Percentiles rank a stretch among this genome's conserved stretches.
Conservation (phyloP, 2,797 vertebrate genomes). For the Pipistrellus kuhlii region DNA sequence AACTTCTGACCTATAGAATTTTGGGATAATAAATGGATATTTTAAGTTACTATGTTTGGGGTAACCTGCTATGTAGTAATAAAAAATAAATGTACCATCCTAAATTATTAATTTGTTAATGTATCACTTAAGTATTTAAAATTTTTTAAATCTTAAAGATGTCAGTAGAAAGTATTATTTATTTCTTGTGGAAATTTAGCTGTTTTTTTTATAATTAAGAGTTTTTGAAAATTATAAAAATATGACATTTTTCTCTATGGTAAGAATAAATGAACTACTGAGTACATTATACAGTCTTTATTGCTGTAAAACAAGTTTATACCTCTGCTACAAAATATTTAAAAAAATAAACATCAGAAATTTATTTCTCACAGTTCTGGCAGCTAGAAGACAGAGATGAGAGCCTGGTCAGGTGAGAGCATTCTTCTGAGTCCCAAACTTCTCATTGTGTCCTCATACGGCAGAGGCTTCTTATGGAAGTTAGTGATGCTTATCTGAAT, state of each 20-base stretch:
- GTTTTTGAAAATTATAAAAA: not conserved
- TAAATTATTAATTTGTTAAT: not conserved
- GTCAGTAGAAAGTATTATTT: not conserved
- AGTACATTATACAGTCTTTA: not conserved
- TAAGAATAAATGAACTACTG: not conserved
- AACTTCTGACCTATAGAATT: conserved; percentile 11
- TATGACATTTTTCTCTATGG: not conserved
- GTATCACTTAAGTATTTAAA: conserved; percentile 21
- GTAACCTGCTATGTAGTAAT: not conserved
- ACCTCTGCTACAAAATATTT: not conserved
- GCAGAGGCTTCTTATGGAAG: not conserved
- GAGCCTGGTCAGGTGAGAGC: not conserved
- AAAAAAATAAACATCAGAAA: not conserved
- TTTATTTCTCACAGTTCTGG: not conserved
- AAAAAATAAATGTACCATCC: not conserved
- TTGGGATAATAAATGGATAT: not conserved
- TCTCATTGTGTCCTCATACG: not conserved
- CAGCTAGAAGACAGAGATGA: not conserved
- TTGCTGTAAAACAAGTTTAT: not conserved
- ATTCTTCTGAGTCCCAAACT: not conserved
- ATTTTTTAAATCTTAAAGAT: conserved; percentile 44
- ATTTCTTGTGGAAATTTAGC: not conserved
- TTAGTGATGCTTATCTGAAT: not conserved
- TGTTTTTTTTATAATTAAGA: conserved; percentile 50
- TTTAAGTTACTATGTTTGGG: not conserved